phyloP scores from a whole-genome alignment of 2,113 vertebrate genomes.

The Colistium nudipinnis region DNA sequence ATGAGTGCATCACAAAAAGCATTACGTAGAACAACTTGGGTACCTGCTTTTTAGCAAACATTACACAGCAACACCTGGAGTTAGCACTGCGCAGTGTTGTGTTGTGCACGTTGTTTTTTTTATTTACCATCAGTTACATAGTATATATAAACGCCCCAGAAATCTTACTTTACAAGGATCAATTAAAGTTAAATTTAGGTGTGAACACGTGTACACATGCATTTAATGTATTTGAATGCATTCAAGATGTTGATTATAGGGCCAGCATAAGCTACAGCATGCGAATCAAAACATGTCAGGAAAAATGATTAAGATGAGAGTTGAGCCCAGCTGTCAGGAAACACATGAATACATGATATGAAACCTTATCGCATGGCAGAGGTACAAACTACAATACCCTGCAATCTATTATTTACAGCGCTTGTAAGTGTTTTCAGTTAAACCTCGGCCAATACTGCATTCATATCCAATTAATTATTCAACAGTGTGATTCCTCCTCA shows the following conservation, averaged over 20 bases:
- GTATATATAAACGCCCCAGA: no score
- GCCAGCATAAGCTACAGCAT: neutral
- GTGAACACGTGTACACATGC: neutral
- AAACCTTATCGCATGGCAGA: constrained; percentile 59
- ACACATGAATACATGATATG: constrained; percentile 35
- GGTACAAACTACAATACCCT: constrained; percentile 71
- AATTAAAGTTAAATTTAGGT: neutral
- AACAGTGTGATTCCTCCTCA: constrained; percentile 63
- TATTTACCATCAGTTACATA: no score
- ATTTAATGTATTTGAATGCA: constrained; percentile 19
- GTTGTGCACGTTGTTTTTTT: no score
- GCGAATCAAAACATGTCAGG: constrained; percentile 9
- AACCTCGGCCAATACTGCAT: constrained; percentile 70
- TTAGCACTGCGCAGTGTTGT: no score
- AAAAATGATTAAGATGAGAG: constrained; percentile 34
- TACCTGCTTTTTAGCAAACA: no score
- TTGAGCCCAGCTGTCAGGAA: constrained; percentile 41
- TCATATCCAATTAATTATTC: constrained; percentile 79
- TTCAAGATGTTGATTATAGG: constrained; percentile 22
- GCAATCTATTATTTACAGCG: constrained; percentile 77
- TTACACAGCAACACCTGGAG: no score
- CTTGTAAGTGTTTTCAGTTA: constrained; percentile 78
- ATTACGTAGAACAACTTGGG: no score
- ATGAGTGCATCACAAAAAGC: no score
- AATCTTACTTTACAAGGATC: neutral